Conservation (phyloP, 2,888 invertebrate genomes). For the Tiphia femorata region DNA sequence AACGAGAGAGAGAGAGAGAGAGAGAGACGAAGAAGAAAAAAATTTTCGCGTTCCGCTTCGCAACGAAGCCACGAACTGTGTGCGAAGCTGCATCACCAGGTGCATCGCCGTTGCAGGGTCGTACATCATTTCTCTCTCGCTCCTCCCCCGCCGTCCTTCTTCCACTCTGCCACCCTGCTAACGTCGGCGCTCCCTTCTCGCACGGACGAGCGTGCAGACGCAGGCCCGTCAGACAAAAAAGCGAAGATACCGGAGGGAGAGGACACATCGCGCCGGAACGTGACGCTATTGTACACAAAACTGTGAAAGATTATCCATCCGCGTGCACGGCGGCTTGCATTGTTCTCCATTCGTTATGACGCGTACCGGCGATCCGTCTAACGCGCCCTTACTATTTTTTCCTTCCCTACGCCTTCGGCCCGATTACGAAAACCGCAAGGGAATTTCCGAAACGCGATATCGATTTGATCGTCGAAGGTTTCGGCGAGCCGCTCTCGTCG, state of each 20-base stretch:
- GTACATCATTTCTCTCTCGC: slow-evolving; percentile 23
- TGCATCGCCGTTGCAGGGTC: slow-evolving; percentile 22
- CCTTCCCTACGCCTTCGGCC: background rate
- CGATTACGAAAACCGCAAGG: too few relatives aligned
- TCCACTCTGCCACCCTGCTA: background rate
- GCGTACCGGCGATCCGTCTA: slow-evolving; percentile 25
- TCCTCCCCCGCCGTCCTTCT: background rate
- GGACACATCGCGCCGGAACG: slow-evolving; percentile 43
- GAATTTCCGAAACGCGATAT: too few relatives aligned
- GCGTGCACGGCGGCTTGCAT: slow-evolving; percentile 36
- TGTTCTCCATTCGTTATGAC: slow-evolving; percentile 44
- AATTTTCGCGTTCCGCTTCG: too few relatives aligned
- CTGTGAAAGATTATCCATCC: slow-evolving; percentile 58
- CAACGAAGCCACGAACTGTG: background rate
- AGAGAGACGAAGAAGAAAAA: too few relatives aligned
- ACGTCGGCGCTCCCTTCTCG: too few relatives aligned
- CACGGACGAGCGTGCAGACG: slow-evolving; percentile 1
- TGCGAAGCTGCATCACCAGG: slow-evolving; percentile 4
- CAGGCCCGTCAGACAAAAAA: slow-evolving; percentile 19
- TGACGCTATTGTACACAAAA: slow-evolving; percentile 53
- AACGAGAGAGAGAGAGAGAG: too few relatives aligned
- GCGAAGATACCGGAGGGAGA: slow-evolving; percentile 17
- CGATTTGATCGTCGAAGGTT: too few relatives aligned
- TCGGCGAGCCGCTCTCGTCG: too few relatives aligned
- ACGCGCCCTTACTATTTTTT: background rate